Conservation (phyloP, 2,113 vertebrate genomes). For the Actenoides lindsayi region DNA sequence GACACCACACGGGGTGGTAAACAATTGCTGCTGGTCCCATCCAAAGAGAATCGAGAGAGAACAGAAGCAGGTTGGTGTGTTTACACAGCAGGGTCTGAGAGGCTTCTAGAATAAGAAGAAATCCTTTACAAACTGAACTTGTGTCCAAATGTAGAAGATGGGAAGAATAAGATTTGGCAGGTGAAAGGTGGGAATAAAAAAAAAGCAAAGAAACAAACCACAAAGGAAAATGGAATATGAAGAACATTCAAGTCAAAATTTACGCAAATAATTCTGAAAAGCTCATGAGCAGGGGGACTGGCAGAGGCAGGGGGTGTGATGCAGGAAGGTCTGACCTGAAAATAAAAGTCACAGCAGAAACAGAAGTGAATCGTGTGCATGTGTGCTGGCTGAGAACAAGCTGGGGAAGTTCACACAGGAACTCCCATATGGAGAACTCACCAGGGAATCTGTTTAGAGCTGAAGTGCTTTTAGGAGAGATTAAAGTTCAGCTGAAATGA, state of each 20-base stretch:
- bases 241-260: not conserved
- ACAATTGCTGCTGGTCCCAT: not conserved
- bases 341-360: not conserved
- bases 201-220: not conserved
- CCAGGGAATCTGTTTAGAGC: not conserved
- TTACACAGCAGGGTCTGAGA: not conserved
- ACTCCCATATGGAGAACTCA: not conserved
- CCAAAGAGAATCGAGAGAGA: not conserved
- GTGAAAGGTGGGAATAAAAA: not conserved
- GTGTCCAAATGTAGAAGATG: not conserved
- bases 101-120: not conserved
- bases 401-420: not conserved
- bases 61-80: not conserved
- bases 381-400: not conserved
- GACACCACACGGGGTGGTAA: not conserved
- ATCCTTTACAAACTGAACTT: not conserved
- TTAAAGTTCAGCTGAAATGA: not conserved
- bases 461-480: not conserved
- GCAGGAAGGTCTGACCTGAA: not conserved
- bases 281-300: not conserved
- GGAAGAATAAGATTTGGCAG: not conserved
- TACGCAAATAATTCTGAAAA: not conserved
- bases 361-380: not conserved
- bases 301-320: not conserved
- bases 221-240: not conserved